Base-by-base conservation (phyloP, 2,797 vertebrate genomes). In the Loris lydekkerianus region DNA sequence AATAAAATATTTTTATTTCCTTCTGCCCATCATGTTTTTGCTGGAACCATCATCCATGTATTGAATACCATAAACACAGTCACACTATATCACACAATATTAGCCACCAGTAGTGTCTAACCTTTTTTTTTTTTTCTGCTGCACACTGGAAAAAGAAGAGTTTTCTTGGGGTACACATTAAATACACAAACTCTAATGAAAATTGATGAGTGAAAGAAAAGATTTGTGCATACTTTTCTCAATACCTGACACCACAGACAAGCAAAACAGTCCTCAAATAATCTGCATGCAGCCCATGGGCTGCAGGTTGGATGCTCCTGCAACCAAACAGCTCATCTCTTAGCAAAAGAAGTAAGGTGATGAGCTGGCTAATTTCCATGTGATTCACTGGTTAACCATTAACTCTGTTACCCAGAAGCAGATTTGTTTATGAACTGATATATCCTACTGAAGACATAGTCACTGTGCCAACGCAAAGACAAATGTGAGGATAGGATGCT, bases 1-100 rank as follows among this genome's bases (percentile, higher is more conserved):
- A 49, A 70, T 95, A 93, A 89, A 94, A 29, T 49, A 78, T 53
- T 77, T 86, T 85, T 2, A 81, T 87, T 61, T 90, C 65, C 27
- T 67, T 83, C 82, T 92, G 27, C 18, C 2, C 10, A 4, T 63
- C 63, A 67, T 69, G 65, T 53, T 91, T 90, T 9, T 58, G 10
- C 8, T 90, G 92, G 2, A 4, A 89, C 15, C 25, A 29, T 75
- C 11, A 90, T 86, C 21, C 1, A 85, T 73, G 60, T 87, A 82
- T 27, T 70, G 4, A 91, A 34, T 93, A 6, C 5, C 31, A 78
- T 86, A 15, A 40, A 78, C 18, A 73, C 0, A 27, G 18, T 69
- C 7, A 72, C 69, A 90, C 25, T 61, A 85, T 86, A 10, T 43
- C 21, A 88, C 17, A 61, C 21, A 40, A 69, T 84, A 92, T 49